These are phyloP conservation scores for Ephialtes manifestator DNA, from an alignment of 2,888 invertebrate species.

Conservation along the genomic window DNA sequence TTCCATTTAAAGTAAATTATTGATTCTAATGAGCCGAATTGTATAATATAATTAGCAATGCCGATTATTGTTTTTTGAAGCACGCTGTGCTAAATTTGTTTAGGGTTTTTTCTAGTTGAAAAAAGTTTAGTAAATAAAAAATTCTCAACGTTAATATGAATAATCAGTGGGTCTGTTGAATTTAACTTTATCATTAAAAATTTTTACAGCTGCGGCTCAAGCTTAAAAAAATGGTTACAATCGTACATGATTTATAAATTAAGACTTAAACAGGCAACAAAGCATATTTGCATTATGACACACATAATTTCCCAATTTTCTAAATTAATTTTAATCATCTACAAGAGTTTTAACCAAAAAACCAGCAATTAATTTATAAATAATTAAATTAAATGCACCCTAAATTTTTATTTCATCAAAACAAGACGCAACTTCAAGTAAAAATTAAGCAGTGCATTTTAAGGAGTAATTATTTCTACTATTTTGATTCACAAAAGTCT, in stretches of 20 bases:
- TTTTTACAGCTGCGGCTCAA: neutral
- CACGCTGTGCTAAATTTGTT: slow-evolving; percentile 24
- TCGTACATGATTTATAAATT: neutral
- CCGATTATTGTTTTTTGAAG: slow-evolving; percentile 41
- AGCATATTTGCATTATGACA: too few species aligned
- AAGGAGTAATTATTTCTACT: too few species aligned
- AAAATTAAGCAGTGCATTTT: too few species aligned
- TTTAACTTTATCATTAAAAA: neutral
- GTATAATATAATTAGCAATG: slow-evolving; percentile 28
- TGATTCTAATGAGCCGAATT: slow-evolving; percentile 52
- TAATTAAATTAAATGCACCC: too few species aligned
- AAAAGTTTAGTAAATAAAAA: neutral
- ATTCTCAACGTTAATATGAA: neutral
- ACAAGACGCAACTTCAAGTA: too few species aligned
- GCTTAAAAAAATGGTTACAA: neutral
- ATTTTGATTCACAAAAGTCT: too few species aligned
- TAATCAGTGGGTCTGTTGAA: neutral
- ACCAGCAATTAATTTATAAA: too few species aligned
- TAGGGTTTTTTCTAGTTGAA: neutral
- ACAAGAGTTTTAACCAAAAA: too few species aligned
- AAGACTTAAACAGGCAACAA: neutral
- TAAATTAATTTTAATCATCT: too few species aligned
- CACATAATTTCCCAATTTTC: too few species aligned
- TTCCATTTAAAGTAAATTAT: slow-evolving; percentile 55
- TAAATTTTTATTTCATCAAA: too few species aligned